These are phyloP conservation scores for Dryobotodes eremita DNA, from an alignment of 2,888 invertebrate genomes.

Conservation along the genomic window DNA sequence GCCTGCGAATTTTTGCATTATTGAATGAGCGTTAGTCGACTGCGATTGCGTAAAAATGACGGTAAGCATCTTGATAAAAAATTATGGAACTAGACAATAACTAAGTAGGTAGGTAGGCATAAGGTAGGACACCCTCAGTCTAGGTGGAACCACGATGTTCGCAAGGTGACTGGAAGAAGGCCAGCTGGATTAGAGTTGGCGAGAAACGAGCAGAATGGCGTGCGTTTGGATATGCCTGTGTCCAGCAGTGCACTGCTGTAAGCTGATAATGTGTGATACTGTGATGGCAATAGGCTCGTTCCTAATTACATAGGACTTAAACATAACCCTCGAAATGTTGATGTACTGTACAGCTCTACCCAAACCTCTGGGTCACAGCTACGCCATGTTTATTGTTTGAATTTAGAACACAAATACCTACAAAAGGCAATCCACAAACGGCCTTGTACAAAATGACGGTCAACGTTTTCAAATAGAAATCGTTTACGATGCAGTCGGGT, in stretches of 20 bases:
- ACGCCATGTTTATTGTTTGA: background rate
- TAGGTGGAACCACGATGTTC: too few relatives aligned
- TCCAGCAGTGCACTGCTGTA: background rate
- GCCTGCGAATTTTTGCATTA: slow-evolving; percentile 20
- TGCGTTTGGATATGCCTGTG: too few relatives aligned
- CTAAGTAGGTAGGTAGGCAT: too few relatives aligned
- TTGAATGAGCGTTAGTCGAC: slow-evolving; percentile 10
- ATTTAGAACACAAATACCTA: slow-evolving; percentile 15
- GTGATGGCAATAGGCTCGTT: background rate
- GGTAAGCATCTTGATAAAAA: background rate
- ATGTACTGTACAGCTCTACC: background rate
- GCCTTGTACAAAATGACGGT: slow-evolving; percentile 51
- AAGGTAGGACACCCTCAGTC: too few relatives aligned
- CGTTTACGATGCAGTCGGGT: slow-evolving; percentile 44
- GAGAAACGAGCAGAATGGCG: too few relatives aligned
- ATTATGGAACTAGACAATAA: too few relatives aligned
- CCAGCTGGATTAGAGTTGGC: too few relatives aligned
- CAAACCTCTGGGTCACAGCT: background rate
- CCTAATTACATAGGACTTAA: too few relatives aligned
- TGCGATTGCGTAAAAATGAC: slow-evolving; percentile 6
- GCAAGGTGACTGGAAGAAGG: too few relatives aligned
- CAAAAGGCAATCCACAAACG: too few relatives aligned
- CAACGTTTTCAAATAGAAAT: slow-evolving; percentile 57
- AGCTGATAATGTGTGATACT: background rate
- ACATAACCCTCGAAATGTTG: too few relatives aligned